A percentile compares a stretch with the other conserved stretches of the same genome.
Conservation (phyloP, 2,888 invertebrate genomes). For the Athalia rosae region DNA sequence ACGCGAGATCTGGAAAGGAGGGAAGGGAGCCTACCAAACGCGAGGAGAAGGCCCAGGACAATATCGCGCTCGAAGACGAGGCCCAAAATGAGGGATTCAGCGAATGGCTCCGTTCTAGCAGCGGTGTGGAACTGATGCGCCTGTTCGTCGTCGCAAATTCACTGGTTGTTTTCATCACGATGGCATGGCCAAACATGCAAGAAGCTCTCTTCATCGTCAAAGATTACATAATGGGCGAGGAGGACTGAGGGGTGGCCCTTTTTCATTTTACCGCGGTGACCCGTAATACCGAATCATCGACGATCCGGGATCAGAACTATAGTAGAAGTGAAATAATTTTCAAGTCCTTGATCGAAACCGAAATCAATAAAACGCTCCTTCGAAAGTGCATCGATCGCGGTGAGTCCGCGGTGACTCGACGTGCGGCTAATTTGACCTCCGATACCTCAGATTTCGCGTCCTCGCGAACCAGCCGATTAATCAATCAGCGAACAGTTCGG, state of each 20-base stretch:
- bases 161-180: conserved; percentile 81
- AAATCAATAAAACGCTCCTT: too few relatives aligned
- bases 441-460: too few relatives aligned
- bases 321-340: too few relatives aligned
- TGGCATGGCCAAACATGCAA: conserved; percentile 85
- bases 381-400: too few relatives aligned
- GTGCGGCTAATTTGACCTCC: too few relatives aligned
- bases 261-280: neutral
- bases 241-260: conserved; percentile 44
- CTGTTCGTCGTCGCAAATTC: conserved; percentile 88
- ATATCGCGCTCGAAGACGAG: conserved; percentile 43
- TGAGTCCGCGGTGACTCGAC: too few relatives aligned
- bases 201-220: conserved; percentile 75
- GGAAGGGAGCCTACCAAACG: conserved; percentile 47
- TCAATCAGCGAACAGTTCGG: conserved; percentile 54
- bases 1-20: conserved; percentile 36
- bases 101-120: conserved; percentile 75
- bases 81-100: conserved; percentile 67
- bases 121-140: conserved; percentile 85
- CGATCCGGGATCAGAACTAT: too few relatives aligned
- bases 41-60: conserved; percentile 50
- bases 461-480: neutral
- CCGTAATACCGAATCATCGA: too few relatives aligned
- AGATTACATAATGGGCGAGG: conserved; percentile 68
- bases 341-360: too few relatives aligned